Percentiles rank a stretch among this genome's conserved stretches.
phyloP scores from a whole-genome alignment of 2,113 vertebrate species.

The Romanogobio albipinnatus region DNA sequence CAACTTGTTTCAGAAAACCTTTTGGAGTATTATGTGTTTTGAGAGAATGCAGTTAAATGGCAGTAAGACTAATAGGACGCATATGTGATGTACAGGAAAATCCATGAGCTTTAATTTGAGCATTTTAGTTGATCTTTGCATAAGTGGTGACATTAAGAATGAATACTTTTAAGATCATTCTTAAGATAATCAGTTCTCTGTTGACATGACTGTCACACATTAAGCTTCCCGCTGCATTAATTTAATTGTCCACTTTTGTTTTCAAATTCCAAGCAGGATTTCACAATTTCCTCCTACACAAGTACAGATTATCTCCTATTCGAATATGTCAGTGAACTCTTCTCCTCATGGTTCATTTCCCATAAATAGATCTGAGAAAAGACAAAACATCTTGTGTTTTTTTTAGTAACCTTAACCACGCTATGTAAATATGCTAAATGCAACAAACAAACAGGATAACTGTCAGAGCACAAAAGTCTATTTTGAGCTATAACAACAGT shows the following conservation, averaged over 20 bases:
- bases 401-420: neutral
- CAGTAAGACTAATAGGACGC: neutral
- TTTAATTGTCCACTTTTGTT: neutral
- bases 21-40: too few species aligned
- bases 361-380: neutral
- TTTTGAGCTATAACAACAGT: neutral
- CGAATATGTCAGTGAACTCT: slow-evolving; percentile 7
- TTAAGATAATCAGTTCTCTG: too few species aligned
- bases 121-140: neutral
- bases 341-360: too few species aligned
- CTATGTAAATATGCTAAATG: neutral
- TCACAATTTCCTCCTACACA: slow-evolving; percentile 21
- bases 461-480: neutral
- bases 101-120: neutral
- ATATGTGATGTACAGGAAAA: neutral
- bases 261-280: slow-evolving; percentile 1
- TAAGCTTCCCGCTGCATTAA: neutral
- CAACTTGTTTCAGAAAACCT: too few species aligned
- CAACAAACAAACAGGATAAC: neutral
- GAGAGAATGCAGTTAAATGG: neutral
- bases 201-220: neutral
- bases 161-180: neutral
- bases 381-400: neutral
- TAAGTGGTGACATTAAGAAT: neutral
- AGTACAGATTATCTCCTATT: neutral